Evolutionary conservation across 1,140 invertebrate genomes (phyloP).

Genomic region (Ooceraea biroi): DNA sequence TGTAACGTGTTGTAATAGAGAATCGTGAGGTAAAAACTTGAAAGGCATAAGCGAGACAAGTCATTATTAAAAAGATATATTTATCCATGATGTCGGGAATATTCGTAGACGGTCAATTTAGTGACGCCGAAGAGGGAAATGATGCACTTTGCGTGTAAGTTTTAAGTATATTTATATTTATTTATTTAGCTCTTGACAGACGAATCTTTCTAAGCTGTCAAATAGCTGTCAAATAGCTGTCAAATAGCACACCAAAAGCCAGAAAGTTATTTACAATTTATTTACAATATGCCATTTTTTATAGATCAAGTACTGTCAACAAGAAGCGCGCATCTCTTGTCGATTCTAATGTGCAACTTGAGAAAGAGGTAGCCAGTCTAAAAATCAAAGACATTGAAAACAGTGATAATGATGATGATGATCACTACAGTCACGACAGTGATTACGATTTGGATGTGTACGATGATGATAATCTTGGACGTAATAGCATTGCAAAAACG

Average conservation of each 20-base stretch:
- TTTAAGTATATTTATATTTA: not conserved
- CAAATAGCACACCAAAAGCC: not conserved
- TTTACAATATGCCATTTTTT: constrained; percentile 66
- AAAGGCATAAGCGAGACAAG: not conserved
- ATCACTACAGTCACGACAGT: constrained; percentile 79
- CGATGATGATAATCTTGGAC: constrained; percentile 73
- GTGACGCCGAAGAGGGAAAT: constrained; percentile 82
- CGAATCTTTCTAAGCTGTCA: not conserved
- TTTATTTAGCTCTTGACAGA: constrained; percentile 13
- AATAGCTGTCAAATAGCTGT: not conserved
- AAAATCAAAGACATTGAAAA: constrained; percentile 72
- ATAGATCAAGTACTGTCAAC: constrained; percentile 71
- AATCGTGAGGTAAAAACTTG: not conserved
- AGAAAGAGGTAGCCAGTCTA: constrained; percentile 23
- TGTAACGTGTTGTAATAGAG: too few relatives aligned
- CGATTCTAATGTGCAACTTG: not conserved
- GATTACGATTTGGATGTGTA: constrained; percentile 86
- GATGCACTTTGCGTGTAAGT: constrained; percentile 48
- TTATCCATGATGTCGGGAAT: constrained; percentile 28
- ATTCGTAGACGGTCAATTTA: constrained; percentile 82
- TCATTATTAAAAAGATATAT: not conserved
- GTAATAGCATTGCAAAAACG: constrained; percentile 42
- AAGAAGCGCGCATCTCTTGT: not conserved
- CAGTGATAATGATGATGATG: constrained; percentile 83
- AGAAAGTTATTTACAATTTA: constrained; percentile 53